These are phyloP conservation scores for Pseudotriccus pelzelni DNA, from an alignment of 2,797 vertebrate species.

Conservation along the genomic window DNA sequence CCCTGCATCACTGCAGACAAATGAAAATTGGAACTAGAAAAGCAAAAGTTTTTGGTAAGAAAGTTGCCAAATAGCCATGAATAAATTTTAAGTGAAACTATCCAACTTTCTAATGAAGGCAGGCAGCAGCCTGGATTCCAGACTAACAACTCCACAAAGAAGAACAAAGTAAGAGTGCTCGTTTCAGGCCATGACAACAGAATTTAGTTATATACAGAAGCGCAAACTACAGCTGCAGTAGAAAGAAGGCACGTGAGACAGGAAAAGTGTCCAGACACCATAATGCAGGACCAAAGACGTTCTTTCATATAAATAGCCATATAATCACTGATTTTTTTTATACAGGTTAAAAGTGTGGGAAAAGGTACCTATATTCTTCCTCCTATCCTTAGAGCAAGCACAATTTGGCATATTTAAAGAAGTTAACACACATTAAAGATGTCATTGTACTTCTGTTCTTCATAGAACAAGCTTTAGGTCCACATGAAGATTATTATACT, in stretches of 20 bases:
- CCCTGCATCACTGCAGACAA: neutral
- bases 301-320: neutral
- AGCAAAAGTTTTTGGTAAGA: neutral
- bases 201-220: neutral
- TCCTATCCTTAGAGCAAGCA: slow-evolving; percentile 28
- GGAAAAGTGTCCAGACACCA: neutral
- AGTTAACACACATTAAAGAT: neutral
- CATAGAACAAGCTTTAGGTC: neutral
- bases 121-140: neutral
- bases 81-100: neutral
- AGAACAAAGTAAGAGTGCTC: neutral
- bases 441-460: neutral
- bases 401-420: slow-evolving; percentile 24
- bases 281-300: neutral
- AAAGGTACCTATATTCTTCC: slow-evolving; percentile 4
- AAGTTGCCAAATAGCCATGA: neutral
- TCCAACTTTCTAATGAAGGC: neutral
- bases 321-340: neutral
- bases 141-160: neutral
- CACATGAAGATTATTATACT: neutral
- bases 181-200: neutral
- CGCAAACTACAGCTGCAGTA: neutral
- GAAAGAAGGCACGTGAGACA: neutral
- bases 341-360: neutral
- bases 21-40: neutral